Evolutionary conservation across 2,113 vertebrate species (phyloP), one percentile per base, ranked within the genome.

Genomic region (Carassius auratus): DNA sequence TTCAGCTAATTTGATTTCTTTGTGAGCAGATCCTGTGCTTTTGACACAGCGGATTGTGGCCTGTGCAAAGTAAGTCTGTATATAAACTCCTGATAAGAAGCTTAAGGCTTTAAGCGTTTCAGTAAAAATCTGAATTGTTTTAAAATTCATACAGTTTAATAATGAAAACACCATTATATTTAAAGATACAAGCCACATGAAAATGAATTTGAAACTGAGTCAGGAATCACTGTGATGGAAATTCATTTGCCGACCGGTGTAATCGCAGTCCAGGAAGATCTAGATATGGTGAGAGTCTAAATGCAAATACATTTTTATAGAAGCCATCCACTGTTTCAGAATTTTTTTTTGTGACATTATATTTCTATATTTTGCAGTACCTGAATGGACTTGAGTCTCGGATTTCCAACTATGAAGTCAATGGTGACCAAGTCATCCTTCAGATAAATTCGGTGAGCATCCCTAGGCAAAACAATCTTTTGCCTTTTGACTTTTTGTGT

Each of bases 171-270:
- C 90, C 30, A 30, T 30, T 30, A 69, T 69, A 52, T 78, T 48
- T 86, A 17, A 87, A 99, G 98, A 92, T 99, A 96, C 85, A 96
- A 92, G 42, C 94, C 95, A 19, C 73, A 84, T 0, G 36, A n/a
- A 0, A 92, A 92, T 62, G 95, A 96, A 81, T 84, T 90, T 0
- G 59, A 76, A 0, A 94, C 89, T 0, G 94, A 94, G 4, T 96
- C 97, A 57, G 91, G 93, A 30, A 96, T 96, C 33, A 94, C 95
- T 0, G 96, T 98, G 78, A 97, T 99, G 96, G 96, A 97, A 88
- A 97, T 99, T 79, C 89, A 96, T 73, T 90, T 99, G 90, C 95
- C 96, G 1, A 97, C 96, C 8, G 97, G 97, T 21, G 84, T 98
- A 78, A 91, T 85, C 1, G 93, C 95, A 4, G 87, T 95, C 42